Base-by-base conservation (phyloP, 2,797 vertebrate genomes). In the Amphiprion clarkii region DNA sequence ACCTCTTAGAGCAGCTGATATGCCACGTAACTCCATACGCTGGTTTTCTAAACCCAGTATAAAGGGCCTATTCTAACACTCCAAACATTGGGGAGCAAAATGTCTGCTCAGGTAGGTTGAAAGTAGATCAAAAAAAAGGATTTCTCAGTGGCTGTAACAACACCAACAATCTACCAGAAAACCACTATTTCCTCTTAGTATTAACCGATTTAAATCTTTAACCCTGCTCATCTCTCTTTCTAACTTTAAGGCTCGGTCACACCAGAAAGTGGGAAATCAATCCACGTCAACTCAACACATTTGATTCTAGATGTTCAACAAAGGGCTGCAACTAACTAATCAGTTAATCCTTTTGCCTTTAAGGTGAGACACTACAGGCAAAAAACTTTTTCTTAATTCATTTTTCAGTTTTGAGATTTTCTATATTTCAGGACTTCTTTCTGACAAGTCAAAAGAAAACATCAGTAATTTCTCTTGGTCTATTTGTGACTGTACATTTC, bases 71-170 rank as follows among this genome's bases (percentile, higher is more conserved):
- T 14, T 5, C 14, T 21, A 23, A 65, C 33, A 71, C 58, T 14
- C 8, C 14, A 19, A 23, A 65, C 33, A 71, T 51, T 4, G 48
- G 31, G 33, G n/a, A 53, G 31, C 12, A 12, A 71, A 78, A 62
- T 6, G 19, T 55, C 57, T 25, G 63, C 25, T 54, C 75, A 51
- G 46, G 63, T 23, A 63, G n/a, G 6, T 59, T 40, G 61, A 51
- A 14, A 21, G 9, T 39, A 12, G 12, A 39, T 39, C 11, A 57
- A 21, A 44, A 44, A 46, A 6, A 46, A 44, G 39, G 40, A 10
- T 49, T n/a, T 21, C n/a, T 48, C 44, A 6, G 16, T 19, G 8
- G 19, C 19, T 49, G n/a, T 21, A 51, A 23, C n/a, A 52, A 48
- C 8, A 57, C 29, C 56, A 39, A n/a, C 0, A 57, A 67, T 27